Evolutionary conservation across 2,888 invertebrate species (phyloP).

Genomic region (Candidula unifasciata): DNA sequence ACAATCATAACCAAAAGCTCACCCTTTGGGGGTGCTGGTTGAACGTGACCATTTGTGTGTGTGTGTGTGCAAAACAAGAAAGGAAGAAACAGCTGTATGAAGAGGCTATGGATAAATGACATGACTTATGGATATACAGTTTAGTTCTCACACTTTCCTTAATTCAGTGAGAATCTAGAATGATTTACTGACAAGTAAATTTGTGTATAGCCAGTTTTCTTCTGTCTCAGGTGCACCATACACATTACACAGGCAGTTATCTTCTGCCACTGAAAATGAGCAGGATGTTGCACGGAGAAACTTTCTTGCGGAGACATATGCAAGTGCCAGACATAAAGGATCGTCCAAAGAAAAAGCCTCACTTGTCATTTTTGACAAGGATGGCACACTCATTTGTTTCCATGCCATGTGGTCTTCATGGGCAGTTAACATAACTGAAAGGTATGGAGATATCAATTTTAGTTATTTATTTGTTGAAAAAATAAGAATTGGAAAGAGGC

Average conservation of each 20-base stretch:
- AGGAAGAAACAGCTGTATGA: too few species aligned
- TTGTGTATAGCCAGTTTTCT: background rate
- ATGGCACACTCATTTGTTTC: constrained; percentile 79
- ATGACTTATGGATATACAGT: too few species aligned
- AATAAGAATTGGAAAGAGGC: too few species aligned
- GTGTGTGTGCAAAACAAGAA: too few species aligned
- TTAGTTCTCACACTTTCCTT: too few species aligned
- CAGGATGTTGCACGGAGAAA: constrained; percentile 35
- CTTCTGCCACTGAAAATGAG: constrained; percentile 19
- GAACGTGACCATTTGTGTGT: too few species aligned
- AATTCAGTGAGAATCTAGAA: background rate
- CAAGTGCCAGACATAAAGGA: constrained; percentile 50
- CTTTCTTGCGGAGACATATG: constrained; percentile 53
- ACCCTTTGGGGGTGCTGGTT: too few species aligned
- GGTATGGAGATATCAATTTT: background rate
- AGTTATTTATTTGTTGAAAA: background rate
- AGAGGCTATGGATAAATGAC: too few species aligned
- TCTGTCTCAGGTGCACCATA: constrained; percentile 14
- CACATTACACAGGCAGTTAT: constrained; percentile 1
- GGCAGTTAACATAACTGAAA: constrained; percentile 63
- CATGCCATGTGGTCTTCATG: constrained; percentile 79
- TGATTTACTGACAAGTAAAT: background rate
- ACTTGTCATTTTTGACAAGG: constrained; percentile 79
- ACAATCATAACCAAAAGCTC: too few species aligned
- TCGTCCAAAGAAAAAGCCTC: constrained; percentile 63